Conservation (phyloP, 2,888 invertebrate genomes). For the Leucozona laternaria region DNA sequence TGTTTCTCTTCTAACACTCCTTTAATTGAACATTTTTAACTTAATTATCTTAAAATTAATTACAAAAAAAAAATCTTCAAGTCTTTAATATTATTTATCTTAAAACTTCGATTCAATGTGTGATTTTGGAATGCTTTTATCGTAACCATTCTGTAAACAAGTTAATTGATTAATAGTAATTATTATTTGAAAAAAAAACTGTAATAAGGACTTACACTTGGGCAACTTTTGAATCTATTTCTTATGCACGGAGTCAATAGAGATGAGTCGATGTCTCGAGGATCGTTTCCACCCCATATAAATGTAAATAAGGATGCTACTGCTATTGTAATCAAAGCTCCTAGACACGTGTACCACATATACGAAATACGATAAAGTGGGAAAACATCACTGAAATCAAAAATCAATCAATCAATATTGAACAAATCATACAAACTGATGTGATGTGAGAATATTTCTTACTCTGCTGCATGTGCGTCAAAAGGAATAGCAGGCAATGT, state of each 20-base stretch:
- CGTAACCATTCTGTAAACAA: constrained; percentile 77
- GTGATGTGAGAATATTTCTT: constrained; percentile 56
- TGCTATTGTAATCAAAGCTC: constrained; percentile 85
- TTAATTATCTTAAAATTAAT: neutral
- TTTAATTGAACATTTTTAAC: neutral
- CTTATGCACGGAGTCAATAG: constrained; percentile 87
- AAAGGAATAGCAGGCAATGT: constrained; percentile 72
- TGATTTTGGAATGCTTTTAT: constrained; percentile 78
- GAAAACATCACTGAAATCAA: constrained; percentile 80
- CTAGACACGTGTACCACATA: constrained; percentile 90
- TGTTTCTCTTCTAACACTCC: neutral
- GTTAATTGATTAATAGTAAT: neutral
- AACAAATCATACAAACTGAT: neutral
- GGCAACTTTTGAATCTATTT: constrained; percentile 77
- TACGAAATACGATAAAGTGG: constrained; percentile 89
- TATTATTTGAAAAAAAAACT: neutral
- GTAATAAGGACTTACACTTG: constrained; percentile 73
- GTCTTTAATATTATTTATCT: neutral
- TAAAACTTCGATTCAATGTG: constrained; percentile 30
- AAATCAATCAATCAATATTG: neutral
- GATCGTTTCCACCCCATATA: constrained; percentile 84
- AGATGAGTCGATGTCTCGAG: constrained; percentile 85
- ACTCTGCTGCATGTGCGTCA: constrained; percentile 78
- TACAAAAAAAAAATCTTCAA: neutral
- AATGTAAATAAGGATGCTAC: constrained; percentile 81